Evolutionary conservation across 2,113 vertebrate species (phyloP).

Genomic region (Gadus macrocephalus): DNA sequence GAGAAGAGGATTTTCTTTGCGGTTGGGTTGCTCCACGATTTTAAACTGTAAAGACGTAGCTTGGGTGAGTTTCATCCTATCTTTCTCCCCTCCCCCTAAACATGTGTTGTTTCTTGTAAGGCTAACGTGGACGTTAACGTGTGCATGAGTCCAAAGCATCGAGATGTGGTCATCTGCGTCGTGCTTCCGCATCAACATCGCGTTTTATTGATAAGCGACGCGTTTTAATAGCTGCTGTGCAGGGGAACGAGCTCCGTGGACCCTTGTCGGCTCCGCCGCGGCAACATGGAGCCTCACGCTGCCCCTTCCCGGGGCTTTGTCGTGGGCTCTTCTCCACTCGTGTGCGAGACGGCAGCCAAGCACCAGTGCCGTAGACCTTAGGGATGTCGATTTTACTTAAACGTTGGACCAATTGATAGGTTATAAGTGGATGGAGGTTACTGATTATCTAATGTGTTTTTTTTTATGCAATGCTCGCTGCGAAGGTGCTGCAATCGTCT

Average conservation of each 20-base stretch:
- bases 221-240: neutral
- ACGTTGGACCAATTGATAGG: too few species aligned
- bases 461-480: too few species aligned
- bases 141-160: slow-evolving; percentile 28
- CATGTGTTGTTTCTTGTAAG: slow-evolving; percentile 12
- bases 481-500: too few species aligned
- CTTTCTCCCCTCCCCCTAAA: slow-evolving; percentile 24
- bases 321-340: slow-evolving; percentile 4
- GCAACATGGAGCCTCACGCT: too few species aligned
- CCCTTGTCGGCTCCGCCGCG: too few species aligned
- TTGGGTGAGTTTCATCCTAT: slow-evolving; percentile 52
- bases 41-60: slow-evolving; percentile 20
- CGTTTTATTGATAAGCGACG: neutral
- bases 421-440: too few species aligned
- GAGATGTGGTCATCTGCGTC: slow-evolving; percentile 4
- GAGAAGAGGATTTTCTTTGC: neutral
- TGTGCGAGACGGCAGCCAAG: neutral
- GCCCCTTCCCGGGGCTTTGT: slow-evolving; percentile 30
- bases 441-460: too few species aligned
- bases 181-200: neutral
- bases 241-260: too few species aligned
- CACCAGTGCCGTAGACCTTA: neutral
- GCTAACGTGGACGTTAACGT: slow-evolving; percentile 1
- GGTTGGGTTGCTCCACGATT: slow-evolving; percentile 4
- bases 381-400: too few species aligned